Evolutionary conservation across 2,113 vertebrate genomes (phyloP).

Genomic region (Balaenoptera acutorostrata): DNA sequence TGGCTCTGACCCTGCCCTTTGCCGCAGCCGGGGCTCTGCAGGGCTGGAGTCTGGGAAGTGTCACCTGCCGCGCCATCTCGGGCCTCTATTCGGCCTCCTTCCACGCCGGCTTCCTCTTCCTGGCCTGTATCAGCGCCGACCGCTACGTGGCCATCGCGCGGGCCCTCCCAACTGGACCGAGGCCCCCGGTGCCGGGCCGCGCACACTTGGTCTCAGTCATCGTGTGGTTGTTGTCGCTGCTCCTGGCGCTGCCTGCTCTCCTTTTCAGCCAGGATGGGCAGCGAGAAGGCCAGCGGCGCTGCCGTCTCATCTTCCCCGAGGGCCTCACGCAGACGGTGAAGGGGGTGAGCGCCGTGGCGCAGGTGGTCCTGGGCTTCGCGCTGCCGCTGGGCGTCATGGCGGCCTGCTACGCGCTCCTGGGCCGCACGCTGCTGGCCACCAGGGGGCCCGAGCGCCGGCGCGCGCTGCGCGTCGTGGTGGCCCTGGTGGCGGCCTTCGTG

Average conservation of each 20-base stretch:
- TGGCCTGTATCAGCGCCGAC: constrained; percentile 92
- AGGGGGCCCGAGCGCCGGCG: constrained; percentile 82
- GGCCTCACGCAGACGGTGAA: constrained; percentile 71
- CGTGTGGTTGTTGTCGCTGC: constrained; percentile 82
- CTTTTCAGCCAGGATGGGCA: constrained; percentile 77
- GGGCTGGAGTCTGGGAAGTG: constrained; percentile 79
- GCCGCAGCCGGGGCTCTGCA: constrained; percentile 67
- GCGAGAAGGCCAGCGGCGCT: constrained; percentile 58
- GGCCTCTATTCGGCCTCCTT: constrained; percentile 89
- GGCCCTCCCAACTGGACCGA: constrained; percentile 76
- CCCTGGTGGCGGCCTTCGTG: constrained; percentile 89
- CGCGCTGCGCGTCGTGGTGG: constrained; percentile 87
- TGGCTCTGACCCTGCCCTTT: constrained; percentile 89
- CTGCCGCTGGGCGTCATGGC: constrained; percentile 89
- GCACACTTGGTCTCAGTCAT: constrained; percentile 72
- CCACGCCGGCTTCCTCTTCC: constrained; percentile 90
- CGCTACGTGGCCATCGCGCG: constrained; percentile 89
- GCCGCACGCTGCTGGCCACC: constrained; percentile 81
- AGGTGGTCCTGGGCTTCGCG: constrained; percentile 85
- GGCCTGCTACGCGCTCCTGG: constrained; percentile 85
- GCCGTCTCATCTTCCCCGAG: constrained; percentile 73
- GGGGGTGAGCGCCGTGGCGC: constrained; percentile 76
- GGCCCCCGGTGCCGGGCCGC: constrained; percentile 39
- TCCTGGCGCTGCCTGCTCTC: constrained; percentile 89
- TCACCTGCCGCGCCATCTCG: constrained; percentile 81